Evolutionary conservation across 2,888 invertebrate species (phyloP).

Genomic region (Acrobasis consociella): DNA sequence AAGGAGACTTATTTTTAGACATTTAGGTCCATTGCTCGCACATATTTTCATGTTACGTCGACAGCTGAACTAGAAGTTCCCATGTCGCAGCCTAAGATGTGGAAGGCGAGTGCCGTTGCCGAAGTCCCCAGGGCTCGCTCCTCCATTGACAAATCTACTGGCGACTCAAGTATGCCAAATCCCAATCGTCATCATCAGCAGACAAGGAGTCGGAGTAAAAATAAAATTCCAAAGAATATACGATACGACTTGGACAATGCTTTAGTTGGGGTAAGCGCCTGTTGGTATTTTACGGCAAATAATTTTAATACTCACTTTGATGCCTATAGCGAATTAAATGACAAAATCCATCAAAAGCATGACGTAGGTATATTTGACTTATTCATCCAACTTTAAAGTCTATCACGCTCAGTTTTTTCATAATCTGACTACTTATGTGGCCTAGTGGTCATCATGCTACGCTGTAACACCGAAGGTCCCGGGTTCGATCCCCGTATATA

Average conservation of each 20-base stretch:
- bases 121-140: slow-evolving; percentile 27
- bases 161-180: slow-evolving; percentile 32
- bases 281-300: slow-evolving; percentile 26
- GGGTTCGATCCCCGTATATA: too few species aligned
- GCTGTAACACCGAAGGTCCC: too few species aligned
- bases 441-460: too few species aligned
- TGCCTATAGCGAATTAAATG: too few species aligned
- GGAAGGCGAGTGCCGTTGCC: slow-evolving; percentile 38
- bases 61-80: slow-evolving; percentile 23
- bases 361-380: too few species aligned
- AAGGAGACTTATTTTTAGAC: slow-evolving; percentile 35
- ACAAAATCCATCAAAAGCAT: too few species aligned
- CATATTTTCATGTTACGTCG: slow-evolving; percentile 16
- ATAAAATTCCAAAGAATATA: slow-evolving; percentile 60
- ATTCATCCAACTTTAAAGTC: too few species aligned
- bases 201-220: slow-evolving; percentile 47
- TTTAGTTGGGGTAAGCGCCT: slow-evolving; percentile 63
- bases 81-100: slow-evolving; percentile 51
- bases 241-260: slow-evolving; percentile 72
- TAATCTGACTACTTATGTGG: too few species aligned
- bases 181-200: slow-evolving; percentile 8
- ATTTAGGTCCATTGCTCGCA: slow-evolving; percentile 13
- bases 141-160: slow-evolving; percentile 37
- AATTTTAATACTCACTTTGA: background rate
- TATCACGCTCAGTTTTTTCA: too few species aligned